Conservation (phyloP, 2,797 vertebrate genomes). For the Notoglanidium macrostoma region DNA sequence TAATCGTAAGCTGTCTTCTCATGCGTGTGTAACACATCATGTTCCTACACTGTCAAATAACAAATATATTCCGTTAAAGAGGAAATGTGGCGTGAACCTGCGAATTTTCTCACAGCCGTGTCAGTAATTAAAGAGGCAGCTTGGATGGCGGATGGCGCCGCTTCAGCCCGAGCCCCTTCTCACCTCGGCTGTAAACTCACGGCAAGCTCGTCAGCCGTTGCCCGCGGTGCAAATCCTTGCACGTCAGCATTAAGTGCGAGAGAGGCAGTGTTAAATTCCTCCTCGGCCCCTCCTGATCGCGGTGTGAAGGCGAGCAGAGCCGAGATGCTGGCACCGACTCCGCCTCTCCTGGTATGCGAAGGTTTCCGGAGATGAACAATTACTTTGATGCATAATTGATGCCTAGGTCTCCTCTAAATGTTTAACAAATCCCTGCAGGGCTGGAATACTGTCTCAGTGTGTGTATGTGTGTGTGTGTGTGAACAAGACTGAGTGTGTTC, state of each 20-base stretch:
- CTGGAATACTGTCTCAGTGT: constrained; percentile 27
- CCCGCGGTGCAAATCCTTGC: constrained; percentile 10
- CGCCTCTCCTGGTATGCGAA: constrained; percentile 35
- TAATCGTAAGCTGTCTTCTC: neutral
- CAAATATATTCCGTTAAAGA: constrained; percentile 20
- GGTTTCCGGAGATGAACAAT: constrained; percentile 60
- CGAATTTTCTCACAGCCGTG: constrained; percentile 20
- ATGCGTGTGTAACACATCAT: neutral
- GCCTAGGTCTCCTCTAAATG: constrained; percentile 59
- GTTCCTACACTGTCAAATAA: neutral
- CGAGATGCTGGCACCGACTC: constrained; percentile 4
- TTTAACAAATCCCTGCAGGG: constrained; percentile 57
- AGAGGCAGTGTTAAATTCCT: constrained; percentile 13
- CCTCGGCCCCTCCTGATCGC: constrained; percentile 1
- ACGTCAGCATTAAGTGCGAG: constrained; percentile 26
- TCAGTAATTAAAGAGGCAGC: constrained; percentile 20
- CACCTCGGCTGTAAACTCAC: constrained; percentile 40
- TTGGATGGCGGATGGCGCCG: constrained; percentile 7
- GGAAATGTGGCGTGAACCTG: constrained; percentile 26
- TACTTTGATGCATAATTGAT: constrained; percentile 70
- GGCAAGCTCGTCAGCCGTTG: constrained; percentile 20
- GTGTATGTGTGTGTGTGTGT: constrained; percentile 33
- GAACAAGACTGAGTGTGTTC: constrained; percentile 26
- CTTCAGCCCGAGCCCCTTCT: constrained; percentile 21
- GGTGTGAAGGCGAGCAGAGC: neutral